Evolutionary conservation across 2,888 invertebrate species (phyloP).

Genomic region (Amphipoea lucens): DNA sequence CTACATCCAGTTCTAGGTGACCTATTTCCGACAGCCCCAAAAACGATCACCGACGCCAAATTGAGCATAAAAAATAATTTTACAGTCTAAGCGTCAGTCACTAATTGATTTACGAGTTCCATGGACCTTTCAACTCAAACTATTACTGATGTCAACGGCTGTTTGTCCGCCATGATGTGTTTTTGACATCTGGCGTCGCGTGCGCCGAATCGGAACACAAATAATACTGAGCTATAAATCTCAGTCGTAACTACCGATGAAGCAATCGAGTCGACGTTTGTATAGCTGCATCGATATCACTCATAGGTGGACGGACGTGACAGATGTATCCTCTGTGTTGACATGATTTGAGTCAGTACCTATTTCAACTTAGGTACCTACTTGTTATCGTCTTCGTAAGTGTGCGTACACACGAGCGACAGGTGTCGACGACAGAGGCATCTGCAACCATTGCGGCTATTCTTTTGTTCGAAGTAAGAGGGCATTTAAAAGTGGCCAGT

Average conservation of each 20-base stretch:
- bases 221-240: slow-evolving; percentile 71
- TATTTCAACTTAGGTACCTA: not conserved
- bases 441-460: not conserved
- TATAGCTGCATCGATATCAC: slow-evolving; percentile 49
- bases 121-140: slow-evolving; percentile 60
- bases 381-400: not conserved
- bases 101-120: slow-evolving; percentile 74
- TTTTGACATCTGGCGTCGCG: slow-evolving; percentile 74
- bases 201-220: slow-evolving; percentile 68
- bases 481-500: too few relatives aligned
- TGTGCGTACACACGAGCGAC: too few relatives aligned
- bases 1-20: slow-evolving; percentile 70
- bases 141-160: slow-evolving; percentile 62
- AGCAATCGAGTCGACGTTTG: slow-evolving; percentile 62
- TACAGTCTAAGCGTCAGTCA: slow-evolving; percentile 64
- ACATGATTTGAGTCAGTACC: slow-evolving; percentile 26
- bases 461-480: not conserved
- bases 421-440: too few relatives aligned
- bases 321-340: slow-evolving; percentile 48
- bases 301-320: slow-evolving; percentile 35
- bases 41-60: slow-evolving; percentile 58
- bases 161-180: slow-evolving; percentile 59
- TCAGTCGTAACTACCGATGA: slow-evolving; percentile 62
- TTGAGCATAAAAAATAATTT: slow-evolving; percentile 64
- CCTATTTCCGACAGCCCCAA: slow-evolving; percentile 73